phyloP scores from a whole-genome alignment of 2,797 vertebrate species.

The Aulostomus chinensis region DNA sequence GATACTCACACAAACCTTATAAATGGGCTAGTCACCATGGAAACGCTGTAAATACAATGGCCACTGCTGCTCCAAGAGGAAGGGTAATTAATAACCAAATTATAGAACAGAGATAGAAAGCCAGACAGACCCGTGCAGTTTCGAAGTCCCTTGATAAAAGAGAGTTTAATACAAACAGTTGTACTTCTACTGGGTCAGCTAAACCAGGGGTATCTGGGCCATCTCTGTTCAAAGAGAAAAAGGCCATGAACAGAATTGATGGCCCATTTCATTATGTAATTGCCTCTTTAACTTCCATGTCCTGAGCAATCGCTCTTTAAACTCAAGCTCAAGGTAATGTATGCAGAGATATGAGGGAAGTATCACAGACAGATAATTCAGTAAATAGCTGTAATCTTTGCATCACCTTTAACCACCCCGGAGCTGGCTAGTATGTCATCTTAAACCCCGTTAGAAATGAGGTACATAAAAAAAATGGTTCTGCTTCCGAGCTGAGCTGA shows the following conservation, averaged over 20 bases:
- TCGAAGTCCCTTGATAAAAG: conserved; percentile 72
- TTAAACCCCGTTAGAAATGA: conserved; percentile 51
- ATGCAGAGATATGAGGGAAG: conserved; percentile 74
- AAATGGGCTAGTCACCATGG: conserved; percentile 91
- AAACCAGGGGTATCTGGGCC: conserved; percentile 74
- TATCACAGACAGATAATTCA: conserved; percentile 75
- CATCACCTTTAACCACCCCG: conserved; percentile 74
- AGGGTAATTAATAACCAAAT: conserved; percentile 90
- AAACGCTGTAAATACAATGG: conserved; percentile 86
- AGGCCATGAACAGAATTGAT: conserved; percentile 78
- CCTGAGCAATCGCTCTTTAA: conserved; percentile 81
- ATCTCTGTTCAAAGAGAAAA: conserved; percentile 79
- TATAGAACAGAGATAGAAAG: conserved; percentile 77
- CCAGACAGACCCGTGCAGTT: conserved; percentile 65
- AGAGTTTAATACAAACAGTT: conserved; percentile 81
- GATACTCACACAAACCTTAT: conserved; percentile 89
- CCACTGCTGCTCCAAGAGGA: conserved; percentile 71
- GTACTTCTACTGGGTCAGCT: conserved; percentile 77
- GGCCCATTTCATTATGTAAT: conserved; percentile 84
- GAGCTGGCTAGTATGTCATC: conserved; percentile 70
- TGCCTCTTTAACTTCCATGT: conserved; percentile 82
- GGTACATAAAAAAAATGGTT: conserved; percentile 46
- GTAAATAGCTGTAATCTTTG: conserved; percentile 81
- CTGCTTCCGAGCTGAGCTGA: conserved; percentile 27
- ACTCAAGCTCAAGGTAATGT: conserved; percentile 78